Evolutionary conservation across 1,140 invertebrate species (phyloP), one percentile per base, ranked within the genome.

Genomic region (Nixonia krombeini): DNA sequence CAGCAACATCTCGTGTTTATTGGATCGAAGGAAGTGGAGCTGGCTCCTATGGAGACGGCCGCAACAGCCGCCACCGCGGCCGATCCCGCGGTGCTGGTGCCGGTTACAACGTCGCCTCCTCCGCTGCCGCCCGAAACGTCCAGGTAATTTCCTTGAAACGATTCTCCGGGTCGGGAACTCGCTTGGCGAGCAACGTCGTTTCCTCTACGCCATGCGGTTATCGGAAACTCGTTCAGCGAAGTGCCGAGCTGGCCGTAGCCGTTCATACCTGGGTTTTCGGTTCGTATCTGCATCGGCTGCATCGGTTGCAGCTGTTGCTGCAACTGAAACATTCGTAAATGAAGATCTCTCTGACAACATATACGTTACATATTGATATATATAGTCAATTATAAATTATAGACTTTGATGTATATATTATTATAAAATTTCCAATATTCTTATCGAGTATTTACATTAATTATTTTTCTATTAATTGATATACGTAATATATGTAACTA

Each of bases 231-330:
- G 84, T 82, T 74, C 70, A 85, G 59, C 0, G 81, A 74, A 5
- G 78, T 71, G 18, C 80, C 73, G 49, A 86, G 62, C 63, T 86
- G 85, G 18, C 84, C 75, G 51, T 87, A 87, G 3, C 84, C 77
- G 45, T 86, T 86, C 80, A 87, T 85, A 4, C 83, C 62, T 9
- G 84, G 78, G 40, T 86, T 83, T n/a, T n/a, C n/a, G n/a, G n/a
- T n/a, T n/a, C n/a, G n/a, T n/a, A n/a, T n/a, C 61, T 84, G 84
- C 78, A 86, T 80, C 3, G 83, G 76, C 49, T 86, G 85, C 52
- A 86, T 78, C 4, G 83, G 78, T 47, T 86, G 83, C 21, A 86
- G 72, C 35, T 81, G 81, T 10, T 76, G 74, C 44, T 85, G 79
- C 8, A 85, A 70, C 83, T 85, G 42, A 0, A 63, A 70, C n/a